Conservation (phyloP, 2,888 invertebrate species). For the Polyploca ridens region DNA sequence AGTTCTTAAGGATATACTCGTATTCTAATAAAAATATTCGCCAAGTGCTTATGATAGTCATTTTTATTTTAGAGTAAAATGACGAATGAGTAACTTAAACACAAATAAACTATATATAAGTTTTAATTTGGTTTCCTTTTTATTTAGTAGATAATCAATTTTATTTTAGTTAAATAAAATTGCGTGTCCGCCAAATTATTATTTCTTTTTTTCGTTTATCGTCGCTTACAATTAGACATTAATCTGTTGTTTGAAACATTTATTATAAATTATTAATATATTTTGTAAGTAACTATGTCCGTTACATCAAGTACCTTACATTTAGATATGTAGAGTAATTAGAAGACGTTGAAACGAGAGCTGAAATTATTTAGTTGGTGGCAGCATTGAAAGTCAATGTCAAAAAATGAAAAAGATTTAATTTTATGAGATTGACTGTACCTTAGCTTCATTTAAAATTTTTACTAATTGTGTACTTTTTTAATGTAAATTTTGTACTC, state of each 20-base stretch:
- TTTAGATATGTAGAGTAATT: slow-evolving; percentile 64
- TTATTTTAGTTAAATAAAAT: background rate
- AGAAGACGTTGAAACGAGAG: slow-evolving; percentile 44
- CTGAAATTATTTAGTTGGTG: background rate
- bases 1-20: background rate
- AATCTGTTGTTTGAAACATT: background rate
- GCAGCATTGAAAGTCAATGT: background rate
- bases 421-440: background rate
- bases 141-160: background rate
- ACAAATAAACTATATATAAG: background rate
- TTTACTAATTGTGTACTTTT: background rate
- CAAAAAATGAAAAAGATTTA: background rate
- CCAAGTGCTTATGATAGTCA: no score
- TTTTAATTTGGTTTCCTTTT: background rate
- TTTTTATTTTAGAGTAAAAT: no score
- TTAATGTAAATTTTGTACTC: slow-evolving; percentile 16
- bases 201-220: background rate
- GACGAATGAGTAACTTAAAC: background rate
- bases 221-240: background rate
- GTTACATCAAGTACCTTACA: slow-evolving; percentile 44
- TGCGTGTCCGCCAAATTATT: background rate
- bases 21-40: background rate
- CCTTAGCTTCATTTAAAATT: background rate
- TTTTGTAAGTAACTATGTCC: slow-evolving; percentile 19
- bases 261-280: background rate